Evolutionary conservation across 2,113 vertebrate species (phyloP).

Genomic region (Strix uralensis): DNA sequence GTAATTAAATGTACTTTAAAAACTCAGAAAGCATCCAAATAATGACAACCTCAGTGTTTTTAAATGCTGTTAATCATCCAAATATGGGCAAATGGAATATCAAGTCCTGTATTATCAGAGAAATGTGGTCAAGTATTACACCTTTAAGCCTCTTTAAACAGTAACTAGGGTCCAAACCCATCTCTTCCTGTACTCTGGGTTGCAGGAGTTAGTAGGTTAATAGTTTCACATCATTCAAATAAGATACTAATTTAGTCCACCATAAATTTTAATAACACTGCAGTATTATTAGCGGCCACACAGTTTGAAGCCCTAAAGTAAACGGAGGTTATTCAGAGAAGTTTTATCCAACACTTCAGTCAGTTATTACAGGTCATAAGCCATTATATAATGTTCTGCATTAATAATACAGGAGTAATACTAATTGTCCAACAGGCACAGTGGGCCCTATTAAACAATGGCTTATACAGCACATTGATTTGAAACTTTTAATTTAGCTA

Average conservation of each 20-base stretch:
- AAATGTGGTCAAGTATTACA: neutral
- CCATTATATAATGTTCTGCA: constrained; percentile 35
- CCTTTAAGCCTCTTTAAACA: neutral
- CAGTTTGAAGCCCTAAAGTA: constrained; percentile 16
- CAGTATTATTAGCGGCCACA: neutral
- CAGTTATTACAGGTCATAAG: constrained; percentile 31
- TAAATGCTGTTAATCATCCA: constrained; percentile 13
- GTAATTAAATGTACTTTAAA: constrained; percentile 30
- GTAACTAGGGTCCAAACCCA: neutral
- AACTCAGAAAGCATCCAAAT: constrained; percentile 11
- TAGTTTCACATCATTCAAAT: constrained; percentile 23
- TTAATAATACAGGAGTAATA: constrained; percentile 50
- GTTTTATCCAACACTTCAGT: constrained; percentile 8
- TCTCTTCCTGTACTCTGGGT: neutral
- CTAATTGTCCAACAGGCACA: constrained; percentile 42
- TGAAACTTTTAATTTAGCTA: constrained; percentile 22
- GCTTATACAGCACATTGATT: constrained; percentile 17
- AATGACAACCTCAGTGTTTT: neutral
- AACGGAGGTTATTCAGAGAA: constrained; percentile 12
- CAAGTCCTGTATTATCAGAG: neutral
- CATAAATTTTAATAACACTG: constrained; percentile 13
- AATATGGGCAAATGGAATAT: neutral
- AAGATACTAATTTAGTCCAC: constrained; percentile 5
- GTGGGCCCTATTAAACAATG: constrained; percentile 39
- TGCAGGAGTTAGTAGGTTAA: constrained; percentile 22